phyloP scores from a whole-genome alignment of 2,113 vertebrate species.

The Myotis yumanensis region DNA sequence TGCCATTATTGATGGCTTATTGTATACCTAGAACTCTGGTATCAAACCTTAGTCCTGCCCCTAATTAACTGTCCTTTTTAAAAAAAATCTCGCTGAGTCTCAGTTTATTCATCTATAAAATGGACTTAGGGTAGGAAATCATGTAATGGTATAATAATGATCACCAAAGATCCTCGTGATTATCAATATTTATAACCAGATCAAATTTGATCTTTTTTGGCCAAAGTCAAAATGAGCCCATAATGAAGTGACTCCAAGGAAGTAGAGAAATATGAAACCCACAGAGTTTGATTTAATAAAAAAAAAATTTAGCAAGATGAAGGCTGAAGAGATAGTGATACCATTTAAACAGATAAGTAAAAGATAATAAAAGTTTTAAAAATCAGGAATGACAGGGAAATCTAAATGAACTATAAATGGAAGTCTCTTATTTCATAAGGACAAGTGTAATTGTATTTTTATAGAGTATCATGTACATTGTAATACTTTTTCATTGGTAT shows the following conservation, averaged over 20 bases:
- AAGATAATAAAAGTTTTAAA: neutral
- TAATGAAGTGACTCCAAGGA: neutral
- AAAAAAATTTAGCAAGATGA: neutral
- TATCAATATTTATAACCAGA: neutral
- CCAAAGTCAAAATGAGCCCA: neutral
- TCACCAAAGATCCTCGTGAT: neutral
- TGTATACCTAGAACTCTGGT: neutral
- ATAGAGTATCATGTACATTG: neutral
- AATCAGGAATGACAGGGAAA: constrained; percentile 3
- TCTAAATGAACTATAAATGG: neutral
- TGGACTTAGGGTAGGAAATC: neutral
- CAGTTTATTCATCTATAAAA: neutral
- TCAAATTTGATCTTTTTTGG: neutral
- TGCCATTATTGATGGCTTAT: neutral
- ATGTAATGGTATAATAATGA: neutral
- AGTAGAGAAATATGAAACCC: neutral
- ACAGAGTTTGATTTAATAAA: neutral
- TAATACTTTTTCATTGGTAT: constrained; percentile 24
- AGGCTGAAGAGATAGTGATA: neutral
- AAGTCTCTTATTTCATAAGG: neutral
- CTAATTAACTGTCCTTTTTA: neutral
- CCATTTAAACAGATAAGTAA: neutral
- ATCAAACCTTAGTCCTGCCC: neutral
- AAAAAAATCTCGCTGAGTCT: neutral
- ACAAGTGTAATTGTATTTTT: neutral